Evolutionary conservation across 2,888 invertebrate genomes (phyloP), one percentile per base, ranked within the genome.

Genomic region (Morpho achilles): DNA sequence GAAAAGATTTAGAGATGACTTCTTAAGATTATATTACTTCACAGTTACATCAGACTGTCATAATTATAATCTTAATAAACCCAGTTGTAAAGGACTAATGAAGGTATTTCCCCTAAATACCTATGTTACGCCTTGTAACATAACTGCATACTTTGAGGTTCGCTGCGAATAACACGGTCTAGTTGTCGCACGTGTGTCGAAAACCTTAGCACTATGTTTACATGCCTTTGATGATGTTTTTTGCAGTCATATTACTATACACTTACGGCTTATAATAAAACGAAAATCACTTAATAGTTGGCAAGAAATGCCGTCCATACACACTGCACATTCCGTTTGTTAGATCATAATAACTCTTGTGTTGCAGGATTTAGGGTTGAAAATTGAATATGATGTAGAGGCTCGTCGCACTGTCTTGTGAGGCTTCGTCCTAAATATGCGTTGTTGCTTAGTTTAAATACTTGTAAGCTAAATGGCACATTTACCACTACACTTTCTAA

Each of bases 131-230:
- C 61, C 61, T 62, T 56, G 68, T 76, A 74, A 63, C 72, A 66
- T 72, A 75, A 72, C 72, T 63, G 58, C 60, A 68, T 63, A 60
- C 62, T 64, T 70, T 76, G 75, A 67, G 73, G 69, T 75, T 73
- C 69, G 69, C 72, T 75, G 74, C 74, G 77, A 83, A 84, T 87
- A 84, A 80, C 78, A 78, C 86, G 86, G 80, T 80, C 85, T 76
- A 84, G 78, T 87, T 83, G 77, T 64, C 76, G 70, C 66, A 58
- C 59, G 71, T 73, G 74, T 87, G 82, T 73, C 74, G 85, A 71
- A 87, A 87, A 70, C 76, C 73, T 74, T 73, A 77, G 51, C 56
- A 46, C n/a, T 51, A 57, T 44, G 53, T 55, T 51, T 44, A 40
- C 51, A 22, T 49, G 49, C 23, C 50, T n/a, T 8, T 22, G 3